These are phyloP conservation scores for Unio pictorum DNA, from an alignment of 2,888 invertebrate species.

Conservation along the genomic window DNA sequence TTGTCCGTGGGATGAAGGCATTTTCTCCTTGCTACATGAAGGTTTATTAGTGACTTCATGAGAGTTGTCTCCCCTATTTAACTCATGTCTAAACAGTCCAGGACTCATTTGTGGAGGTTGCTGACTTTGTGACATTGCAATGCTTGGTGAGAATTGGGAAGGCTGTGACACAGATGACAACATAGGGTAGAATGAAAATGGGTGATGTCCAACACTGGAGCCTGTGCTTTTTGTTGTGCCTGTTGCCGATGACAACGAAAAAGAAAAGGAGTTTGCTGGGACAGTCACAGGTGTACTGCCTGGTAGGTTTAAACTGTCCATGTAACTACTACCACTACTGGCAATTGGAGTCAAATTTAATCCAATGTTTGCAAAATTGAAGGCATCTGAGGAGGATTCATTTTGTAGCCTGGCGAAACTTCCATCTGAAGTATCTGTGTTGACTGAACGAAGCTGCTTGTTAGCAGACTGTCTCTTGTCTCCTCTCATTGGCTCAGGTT, in stretches of 20 bases:
- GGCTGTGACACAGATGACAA: constrained; percentile 24
- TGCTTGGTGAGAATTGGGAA: constrained; percentile 29
- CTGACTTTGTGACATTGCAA: constrained; percentile 24
- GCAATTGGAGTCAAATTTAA: constrained; percentile 54
- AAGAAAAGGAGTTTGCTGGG: constrained; percentile 40
- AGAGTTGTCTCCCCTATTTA: constrained; percentile 26
- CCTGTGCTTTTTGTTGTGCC: constrained; percentile 38
- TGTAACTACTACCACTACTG: constrained; percentile 39
- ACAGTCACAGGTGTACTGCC: constrained; percentile 34
- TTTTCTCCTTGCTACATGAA: constrained; percentile 36
- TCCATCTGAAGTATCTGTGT: constrained; percentile 21
- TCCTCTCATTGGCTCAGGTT: constrained; percentile 14
- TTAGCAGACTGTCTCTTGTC: constrained; percentile 6
- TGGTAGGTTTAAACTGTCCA: constrained; percentile 41
- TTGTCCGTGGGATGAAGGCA: constrained; percentile 21
- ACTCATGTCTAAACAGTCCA: not conserved
- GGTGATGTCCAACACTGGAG: constrained; percentile 25
- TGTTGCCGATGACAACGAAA: constrained; percentile 36
- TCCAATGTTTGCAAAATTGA: constrained; percentile 59
- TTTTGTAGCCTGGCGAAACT: constrained; percentile 34
- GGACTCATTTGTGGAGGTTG: constrained; percentile 18
- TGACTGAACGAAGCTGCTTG: constrained; percentile 16
- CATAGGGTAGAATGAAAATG: constrained; percentile 48
- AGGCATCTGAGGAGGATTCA: constrained; percentile 47
- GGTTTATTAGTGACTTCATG: constrained; percentile 21